Evolutionary conservation across 2,888 invertebrate species (phyloP).

Genomic region (Thymelicus sylvestris): DNA sequence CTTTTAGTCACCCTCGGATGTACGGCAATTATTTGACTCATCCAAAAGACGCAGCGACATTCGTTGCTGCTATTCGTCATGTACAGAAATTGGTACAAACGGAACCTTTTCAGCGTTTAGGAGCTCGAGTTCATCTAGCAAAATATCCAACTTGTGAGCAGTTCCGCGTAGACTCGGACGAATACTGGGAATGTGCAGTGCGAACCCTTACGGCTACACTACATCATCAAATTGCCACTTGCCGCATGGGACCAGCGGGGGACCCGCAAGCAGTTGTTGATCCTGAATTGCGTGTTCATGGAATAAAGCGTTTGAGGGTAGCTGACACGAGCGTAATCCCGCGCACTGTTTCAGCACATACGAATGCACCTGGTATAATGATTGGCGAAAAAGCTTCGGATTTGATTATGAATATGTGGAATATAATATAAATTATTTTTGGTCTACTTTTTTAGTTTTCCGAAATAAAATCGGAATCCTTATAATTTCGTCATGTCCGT

Average conservation of each 20-base stretch:
- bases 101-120: constrained; percentile 84
- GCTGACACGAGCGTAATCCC: constrained; percentile 89
- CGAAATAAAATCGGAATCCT: too few species aligned
- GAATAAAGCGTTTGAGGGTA: constrained; percentile 85
- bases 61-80: constrained; percentile 86
- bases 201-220: constrained; percentile 85
- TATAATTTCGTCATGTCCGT: too few species aligned
- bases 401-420: constrained; percentile 84
- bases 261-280: constrained; percentile 88
- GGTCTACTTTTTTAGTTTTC: background rate
- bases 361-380: constrained; percentile 88
- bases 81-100: constrained; percentile 84
- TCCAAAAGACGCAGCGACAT: constrained; percentile 83
- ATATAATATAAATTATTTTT: constrained; percentile 25
- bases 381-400: constrained; percentile 90
- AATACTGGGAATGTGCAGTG: constrained; percentile 89
- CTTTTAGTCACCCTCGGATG: constrained; percentile 90
- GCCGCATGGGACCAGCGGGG: constrained; percentile 88
- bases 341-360: constrained; percentile 86
- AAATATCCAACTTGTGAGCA: constrained; percentile 81
- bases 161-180: constrained; percentile 82
- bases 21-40: constrained; percentile 92
- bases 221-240: constrained; percentile 88
- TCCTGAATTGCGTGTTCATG: constrained; percentile 85
- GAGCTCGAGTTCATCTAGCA: constrained; percentile 79